phyloP scores from a whole-genome alignment of 2,113 vertebrate species.

The Limnothrissa miodon region DNA sequence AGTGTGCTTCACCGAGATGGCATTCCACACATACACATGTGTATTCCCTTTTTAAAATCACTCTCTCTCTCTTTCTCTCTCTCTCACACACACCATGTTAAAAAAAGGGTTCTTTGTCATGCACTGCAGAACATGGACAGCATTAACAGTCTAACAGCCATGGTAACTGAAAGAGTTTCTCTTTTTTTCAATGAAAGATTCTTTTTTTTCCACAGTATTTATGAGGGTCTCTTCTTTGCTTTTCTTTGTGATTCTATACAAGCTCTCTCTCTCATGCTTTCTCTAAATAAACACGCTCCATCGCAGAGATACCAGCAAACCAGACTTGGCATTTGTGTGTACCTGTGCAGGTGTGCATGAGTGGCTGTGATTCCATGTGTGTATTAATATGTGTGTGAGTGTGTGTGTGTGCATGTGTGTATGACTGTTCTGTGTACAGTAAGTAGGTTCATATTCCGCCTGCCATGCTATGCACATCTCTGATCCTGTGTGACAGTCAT shows the following conservation, averaged over 20 bases:
- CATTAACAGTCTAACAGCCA: slow-evolving; percentile 60
- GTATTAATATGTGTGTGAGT: not conserved
- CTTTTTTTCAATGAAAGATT: slow-evolving; percentile 47
- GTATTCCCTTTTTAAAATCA: slow-evolving; percentile 37
- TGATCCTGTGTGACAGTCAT: not conserved
- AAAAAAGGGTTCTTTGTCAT: not conserved
- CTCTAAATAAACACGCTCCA: slow-evolving; percentile 24
- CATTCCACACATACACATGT: slow-evolving; percentile 30
- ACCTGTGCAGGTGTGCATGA: not conserved
- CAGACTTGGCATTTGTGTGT: not conserved
- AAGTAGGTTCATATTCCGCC: not conserved
- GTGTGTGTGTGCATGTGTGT: not conserved
- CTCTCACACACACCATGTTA: slow-evolving; percentile 33
- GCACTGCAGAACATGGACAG: slow-evolving; percentile 3
- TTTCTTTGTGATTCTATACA: slow-evolving; percentile 16
- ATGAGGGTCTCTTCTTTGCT: slow-evolving; percentile 26
- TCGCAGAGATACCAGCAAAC: slow-evolving; percentile 11
- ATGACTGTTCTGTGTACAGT: not conserved
- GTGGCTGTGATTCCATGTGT: slow-evolving; percentile 11
- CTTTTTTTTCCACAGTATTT: slow-evolving; percentile 68
- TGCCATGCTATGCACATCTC: not conserved
- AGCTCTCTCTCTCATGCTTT: slow-evolving; percentile 30
- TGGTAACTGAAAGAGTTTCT: slow-evolving; percentile 27
- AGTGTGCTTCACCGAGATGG: slow-evolving; percentile 40
- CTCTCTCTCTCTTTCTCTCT: slow-evolving; percentile 52